A percentile compares a stretch with the other conserved stretches of the same genome.
These are phyloP conservation scores for Epinephelus fuscoguttatus DNA, from an alignment of 2,113 vertebrate genomes.

Conservation along the genomic window DNA sequence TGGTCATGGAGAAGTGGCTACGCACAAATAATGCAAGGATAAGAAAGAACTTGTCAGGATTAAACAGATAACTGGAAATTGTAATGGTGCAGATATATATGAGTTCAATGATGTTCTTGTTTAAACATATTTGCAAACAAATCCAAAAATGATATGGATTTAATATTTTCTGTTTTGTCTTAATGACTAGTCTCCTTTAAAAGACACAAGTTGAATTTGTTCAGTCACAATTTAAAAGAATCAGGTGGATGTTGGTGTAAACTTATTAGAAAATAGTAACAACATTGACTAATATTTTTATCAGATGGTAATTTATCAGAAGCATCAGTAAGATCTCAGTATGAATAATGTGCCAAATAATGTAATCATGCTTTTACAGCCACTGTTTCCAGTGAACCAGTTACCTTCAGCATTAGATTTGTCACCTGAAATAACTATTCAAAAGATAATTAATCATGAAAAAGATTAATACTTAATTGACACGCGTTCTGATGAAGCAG, in stretches of 20 bases:
- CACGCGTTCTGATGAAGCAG: too few species aligned
- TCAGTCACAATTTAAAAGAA: background rate
- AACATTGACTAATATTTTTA: background rate
- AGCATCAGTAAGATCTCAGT: background rate
- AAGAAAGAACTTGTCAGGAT: background rate
- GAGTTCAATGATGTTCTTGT: background rate
- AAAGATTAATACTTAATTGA: background rate
- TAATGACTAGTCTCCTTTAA: background rate
- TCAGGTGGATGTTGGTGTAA: background rate
- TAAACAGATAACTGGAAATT: background rate
- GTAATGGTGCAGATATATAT: background rate
- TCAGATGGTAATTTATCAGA: background rate
- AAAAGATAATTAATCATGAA: background rate
- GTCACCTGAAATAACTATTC: background rate
- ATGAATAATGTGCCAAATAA: background rate
- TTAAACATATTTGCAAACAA: background rate
- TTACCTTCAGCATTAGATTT: background rate
- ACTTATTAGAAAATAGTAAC: background rate
- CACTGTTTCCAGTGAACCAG: background rate
- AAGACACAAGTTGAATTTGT: background rate
- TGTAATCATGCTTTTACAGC: background rate
- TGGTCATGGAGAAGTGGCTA: background rate
- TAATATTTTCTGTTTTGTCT: too few species aligned
- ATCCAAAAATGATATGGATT: background rate
- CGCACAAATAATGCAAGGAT: background rate